These are phyloP conservation scores for Tragelaphus buxtoni DNA, from an alignment of 2,113 vertebrate species.

Conservation along the genomic window DNA sequence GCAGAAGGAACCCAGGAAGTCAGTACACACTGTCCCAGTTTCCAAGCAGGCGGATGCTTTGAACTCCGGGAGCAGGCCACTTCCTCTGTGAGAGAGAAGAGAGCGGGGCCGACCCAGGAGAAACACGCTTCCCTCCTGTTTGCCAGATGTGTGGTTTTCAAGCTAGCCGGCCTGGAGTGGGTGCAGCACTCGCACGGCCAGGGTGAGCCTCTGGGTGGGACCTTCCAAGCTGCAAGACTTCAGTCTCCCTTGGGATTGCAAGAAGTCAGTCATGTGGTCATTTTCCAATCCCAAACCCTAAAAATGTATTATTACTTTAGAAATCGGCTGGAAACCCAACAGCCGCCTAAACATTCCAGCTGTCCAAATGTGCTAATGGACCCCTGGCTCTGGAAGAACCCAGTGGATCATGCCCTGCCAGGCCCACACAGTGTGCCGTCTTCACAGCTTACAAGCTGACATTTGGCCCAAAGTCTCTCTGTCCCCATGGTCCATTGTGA, in stretches of 20 bases:
- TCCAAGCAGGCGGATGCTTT: background rate
- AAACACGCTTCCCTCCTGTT: slow-evolving; percentile 2
- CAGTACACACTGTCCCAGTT: background rate
- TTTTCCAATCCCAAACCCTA: background rate
- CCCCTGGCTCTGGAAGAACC: background rate
- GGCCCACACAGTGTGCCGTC: background rate
- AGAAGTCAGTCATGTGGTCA: background rate
- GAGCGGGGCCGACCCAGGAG: background rate
- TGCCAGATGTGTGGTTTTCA: slow-evolving; percentile 43
- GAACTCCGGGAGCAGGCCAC: slow-evolving; percentile 21
- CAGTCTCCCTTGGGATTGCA: background rate
- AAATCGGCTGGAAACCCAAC: background rate
- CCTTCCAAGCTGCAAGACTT: background rate
- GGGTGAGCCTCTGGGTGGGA: background rate
- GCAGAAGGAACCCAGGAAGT: background rate
- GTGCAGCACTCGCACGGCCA: accelerated
- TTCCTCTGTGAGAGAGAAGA: slow-evolving; percentile 46
- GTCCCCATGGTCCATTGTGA: background rate
- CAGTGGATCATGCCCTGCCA: background rate
- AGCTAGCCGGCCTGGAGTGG: background rate
- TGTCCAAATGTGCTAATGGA: background rate
- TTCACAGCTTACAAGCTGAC: background rate
- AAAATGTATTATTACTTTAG: background rate
- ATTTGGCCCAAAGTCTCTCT: background rate
- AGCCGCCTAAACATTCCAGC: background rate